A percentile compares a stretch with the other conserved stretches of the same genome.
phyloP scores from a whole-genome alignment of 2,888 invertebrate genomes.

The Thereva unica region DNA sequence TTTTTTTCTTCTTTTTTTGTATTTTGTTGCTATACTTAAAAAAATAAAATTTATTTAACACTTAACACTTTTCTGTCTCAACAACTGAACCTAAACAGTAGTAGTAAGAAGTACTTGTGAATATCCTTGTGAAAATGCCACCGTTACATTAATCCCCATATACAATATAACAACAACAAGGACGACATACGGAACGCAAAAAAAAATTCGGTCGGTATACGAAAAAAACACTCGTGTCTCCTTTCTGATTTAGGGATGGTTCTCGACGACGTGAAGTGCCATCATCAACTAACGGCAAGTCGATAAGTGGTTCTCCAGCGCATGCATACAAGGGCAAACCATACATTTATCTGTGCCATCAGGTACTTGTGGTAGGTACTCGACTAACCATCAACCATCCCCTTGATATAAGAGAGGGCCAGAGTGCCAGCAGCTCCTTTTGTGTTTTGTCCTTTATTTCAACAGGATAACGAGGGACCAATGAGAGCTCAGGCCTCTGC shows the following conservation, averaged over 20 bases:
- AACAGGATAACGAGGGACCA: conserved; percentile 41
- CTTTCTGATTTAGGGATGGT: conserved; percentile 40
- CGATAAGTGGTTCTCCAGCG: conserved; percentile 40
- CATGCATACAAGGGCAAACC: conserved; percentile 33
- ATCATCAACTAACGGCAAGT: conserved; percentile 53
- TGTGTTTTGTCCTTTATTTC: conserved; percentile 28
- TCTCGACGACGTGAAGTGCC: conserved; percentile 56
- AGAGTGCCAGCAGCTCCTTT: conserved; percentile 12
- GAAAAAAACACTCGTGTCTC: conserved; percentile 21
- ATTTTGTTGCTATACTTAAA: no score
- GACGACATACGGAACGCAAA: conserved; percentile 17
- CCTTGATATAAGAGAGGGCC: conserved; percentile 31
- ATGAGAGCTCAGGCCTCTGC: conserved; percentile 25
- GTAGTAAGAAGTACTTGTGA: no score
- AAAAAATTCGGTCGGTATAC: conserved; percentile 14
- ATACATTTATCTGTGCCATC: conserved; percentile 37
- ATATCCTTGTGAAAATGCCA: no score
- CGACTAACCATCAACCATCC: conserved; percentile 36
- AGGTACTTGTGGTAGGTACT: conserved; percentile 32
- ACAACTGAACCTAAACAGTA: no score
- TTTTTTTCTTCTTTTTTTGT: no score
- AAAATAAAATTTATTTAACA: no score
- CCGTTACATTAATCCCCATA: no score
- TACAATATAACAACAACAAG: not conserved
- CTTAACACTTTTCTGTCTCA: no score